phyloP scores from a whole-genome alignment of 2,113 vertebrate genomes.

The Ophthalmolycus amberensis region DNA sequence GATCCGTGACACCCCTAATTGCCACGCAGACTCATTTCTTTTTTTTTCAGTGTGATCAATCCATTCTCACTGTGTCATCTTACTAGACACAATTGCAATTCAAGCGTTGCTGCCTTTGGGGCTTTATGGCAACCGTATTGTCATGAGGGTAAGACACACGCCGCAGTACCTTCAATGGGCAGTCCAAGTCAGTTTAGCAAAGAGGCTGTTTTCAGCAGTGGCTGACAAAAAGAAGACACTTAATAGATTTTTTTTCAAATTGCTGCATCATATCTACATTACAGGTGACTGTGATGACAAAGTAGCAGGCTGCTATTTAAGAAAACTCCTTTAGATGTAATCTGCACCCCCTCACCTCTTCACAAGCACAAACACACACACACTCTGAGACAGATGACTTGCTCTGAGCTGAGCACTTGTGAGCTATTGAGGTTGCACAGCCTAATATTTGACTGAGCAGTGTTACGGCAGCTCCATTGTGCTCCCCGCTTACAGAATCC shows the following conservation, averaged over 20 bases:
- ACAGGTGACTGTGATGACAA: not conserved
- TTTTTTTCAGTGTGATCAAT: not conserved
- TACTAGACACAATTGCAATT: not conserved
- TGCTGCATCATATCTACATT: not conserved
- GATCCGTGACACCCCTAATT: no score
- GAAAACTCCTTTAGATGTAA: not conserved
- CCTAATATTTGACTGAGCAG: constrained; percentile 59
- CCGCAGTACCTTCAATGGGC: not conserved
- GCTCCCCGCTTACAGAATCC: constrained; percentile 57
- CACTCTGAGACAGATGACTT: constrained; percentile 17
- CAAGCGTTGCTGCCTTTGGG: not conserved
- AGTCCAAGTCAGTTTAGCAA: not conserved
- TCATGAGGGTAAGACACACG: not conserved
- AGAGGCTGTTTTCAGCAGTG: not conserved
- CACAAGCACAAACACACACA: not conserved
- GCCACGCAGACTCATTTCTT: not conserved
- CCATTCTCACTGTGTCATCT: not conserved
- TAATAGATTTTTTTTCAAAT: not conserved
- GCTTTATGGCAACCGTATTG: not conserved
- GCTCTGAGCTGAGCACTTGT: constrained; percentile 35
- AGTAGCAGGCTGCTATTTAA: not conserved
- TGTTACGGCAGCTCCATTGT: constrained; percentile 37
- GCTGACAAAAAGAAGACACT: not conserved
- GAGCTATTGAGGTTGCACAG: constrained; percentile 37
- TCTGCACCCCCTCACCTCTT: not conserved